phyloP scores from a whole-genome alignment of 2,113 vertebrate species.

The Pipra filicauda region DNA sequence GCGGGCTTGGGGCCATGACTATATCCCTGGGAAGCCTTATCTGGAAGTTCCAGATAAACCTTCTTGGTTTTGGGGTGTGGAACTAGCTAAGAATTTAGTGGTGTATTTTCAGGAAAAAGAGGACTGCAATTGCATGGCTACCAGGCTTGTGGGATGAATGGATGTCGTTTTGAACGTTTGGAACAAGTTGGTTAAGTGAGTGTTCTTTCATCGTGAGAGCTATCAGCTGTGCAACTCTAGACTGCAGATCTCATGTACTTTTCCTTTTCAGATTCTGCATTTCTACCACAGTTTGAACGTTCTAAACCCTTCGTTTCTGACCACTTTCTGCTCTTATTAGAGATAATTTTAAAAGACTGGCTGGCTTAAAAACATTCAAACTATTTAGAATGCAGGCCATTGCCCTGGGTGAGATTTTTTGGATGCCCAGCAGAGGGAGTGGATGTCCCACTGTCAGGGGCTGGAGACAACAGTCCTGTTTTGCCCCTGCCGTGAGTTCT shows the following conservation, averaged over 20 bases:
- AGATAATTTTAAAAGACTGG: background rate
- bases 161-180: background rate
- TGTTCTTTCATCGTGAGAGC: background rate
- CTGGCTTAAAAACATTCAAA: background rate
- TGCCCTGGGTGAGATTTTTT: background rate
- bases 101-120: background rate
- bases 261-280: background rate
- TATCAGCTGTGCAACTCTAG: background rate
- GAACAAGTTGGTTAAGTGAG: background rate
- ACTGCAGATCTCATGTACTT: background rate
- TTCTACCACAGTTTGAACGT: background rate
- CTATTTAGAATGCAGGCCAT: fast-evolving
- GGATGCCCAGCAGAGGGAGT: constrained; percentile 54
- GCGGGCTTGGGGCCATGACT: background rate
- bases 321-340: background rate
- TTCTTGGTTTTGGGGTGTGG: background rate
- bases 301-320: background rate
- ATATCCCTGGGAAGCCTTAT: background rate
- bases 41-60: background rate
- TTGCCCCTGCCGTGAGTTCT: fast-evolving
- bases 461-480: background rate
- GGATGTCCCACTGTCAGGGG: background rate
- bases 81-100: background rate
- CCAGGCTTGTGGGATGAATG: background rate
- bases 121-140: background rate